phyloP scores from a whole-genome alignment of 2,113 vertebrate genomes.

The Centropristis striata region DNA sequence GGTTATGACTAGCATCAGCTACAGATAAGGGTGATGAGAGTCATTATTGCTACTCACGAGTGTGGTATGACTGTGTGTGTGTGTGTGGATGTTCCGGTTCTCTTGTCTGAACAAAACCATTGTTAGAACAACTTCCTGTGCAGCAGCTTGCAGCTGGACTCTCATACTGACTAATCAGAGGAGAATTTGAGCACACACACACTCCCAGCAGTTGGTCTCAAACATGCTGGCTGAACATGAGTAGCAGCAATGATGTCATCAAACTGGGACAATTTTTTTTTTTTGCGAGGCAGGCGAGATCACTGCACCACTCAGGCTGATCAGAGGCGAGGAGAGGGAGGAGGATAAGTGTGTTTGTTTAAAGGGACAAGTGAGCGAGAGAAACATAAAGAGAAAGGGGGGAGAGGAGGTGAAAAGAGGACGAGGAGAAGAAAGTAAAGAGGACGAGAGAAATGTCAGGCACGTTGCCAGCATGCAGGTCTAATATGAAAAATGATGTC shows the following conservation, averaged over 20 bases:
- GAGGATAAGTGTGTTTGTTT: slow-evolving; percentile 26
- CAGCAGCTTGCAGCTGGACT: slow-evolving; percentile 68
- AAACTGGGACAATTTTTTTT: slow-evolving; percentile 26
- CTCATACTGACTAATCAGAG: slow-evolving; percentile 48
- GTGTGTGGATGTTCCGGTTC: slow-evolving; percentile 35
- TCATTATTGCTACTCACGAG: not conserved
- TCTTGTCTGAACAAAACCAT: slow-evolving; percentile 43
- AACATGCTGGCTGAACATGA: slow-evolving; percentile 30
- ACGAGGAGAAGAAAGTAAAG: slow-evolving; percentile 13
- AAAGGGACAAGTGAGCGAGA: slow-evolving; percentile 9
- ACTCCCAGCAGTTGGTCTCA: slow-evolving; percentile 41
- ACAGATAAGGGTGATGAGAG: not conserved
- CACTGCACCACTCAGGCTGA: slow-evolving; percentile 46
- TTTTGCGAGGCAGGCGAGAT: slow-evolving; percentile 9
- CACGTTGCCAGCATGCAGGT: slow-evolving; percentile 76
- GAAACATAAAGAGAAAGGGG: slow-evolving; percentile 11
- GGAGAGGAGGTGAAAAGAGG: slow-evolving; percentile 21
- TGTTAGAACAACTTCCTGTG: slow-evolving; percentile 62
- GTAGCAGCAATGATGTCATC: slow-evolving; percentile 59
- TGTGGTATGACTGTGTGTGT: slow-evolving; percentile 1
- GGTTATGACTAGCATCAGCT: not conserved
- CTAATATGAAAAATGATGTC: slow-evolving; percentile 65
- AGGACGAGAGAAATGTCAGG: slow-evolving; percentile 49
- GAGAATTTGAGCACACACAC: slow-evolving; percentile 38
- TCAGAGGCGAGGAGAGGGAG: not conserved